These are phyloP conservation scores for Atractosteus spatula DNA, from an alignment of 2,113 vertebrate genomes.

Conservation along the genomic window DNA sequence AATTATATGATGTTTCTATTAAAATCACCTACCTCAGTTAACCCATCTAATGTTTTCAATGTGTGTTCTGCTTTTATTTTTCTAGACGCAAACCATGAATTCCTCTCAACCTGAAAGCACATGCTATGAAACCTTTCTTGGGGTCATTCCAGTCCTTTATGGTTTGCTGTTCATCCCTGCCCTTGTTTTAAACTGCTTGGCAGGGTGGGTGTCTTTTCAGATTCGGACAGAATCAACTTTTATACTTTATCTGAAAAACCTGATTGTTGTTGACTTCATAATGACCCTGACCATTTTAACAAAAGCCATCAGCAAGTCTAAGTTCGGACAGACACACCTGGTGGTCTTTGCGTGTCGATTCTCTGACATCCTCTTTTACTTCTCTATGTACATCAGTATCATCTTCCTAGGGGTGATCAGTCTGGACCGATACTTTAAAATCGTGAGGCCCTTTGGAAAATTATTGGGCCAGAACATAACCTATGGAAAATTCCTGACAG, in stretches of 20 bases:
- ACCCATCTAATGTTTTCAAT: no score
- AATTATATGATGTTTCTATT: no score
- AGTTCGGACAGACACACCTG: constrained; percentile 59
- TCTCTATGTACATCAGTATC: constrained; percentile 73
- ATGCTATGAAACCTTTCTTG: no score
- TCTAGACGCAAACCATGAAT: no score
- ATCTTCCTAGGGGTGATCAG: constrained; percentile 72
- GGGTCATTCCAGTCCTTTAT: constrained; percentile 8
- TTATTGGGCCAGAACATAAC: background rate
- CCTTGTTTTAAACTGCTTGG: constrained; percentile 32
- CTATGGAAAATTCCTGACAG: background rate
- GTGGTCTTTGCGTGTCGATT: constrained; percentile 59
- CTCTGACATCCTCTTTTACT: constrained; percentile 65
- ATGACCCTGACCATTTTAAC: constrained; percentile 68
- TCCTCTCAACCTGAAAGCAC: no score
- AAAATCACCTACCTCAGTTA: no score
- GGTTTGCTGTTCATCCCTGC: constrained; percentile 28
- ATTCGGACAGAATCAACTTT: constrained; percentile 57
- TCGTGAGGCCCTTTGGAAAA: constrained; percentile 58
- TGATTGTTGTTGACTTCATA: constrained; percentile 65
- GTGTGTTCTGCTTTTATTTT: no score
- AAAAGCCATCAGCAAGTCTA: constrained; percentile 60
- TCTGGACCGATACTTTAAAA: constrained; percentile 81
- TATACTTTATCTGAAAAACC: constrained; percentile 77
- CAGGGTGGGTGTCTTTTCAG: constrained; percentile 16